Percentiles rank a stretch among this genome's conserved stretches.
phyloP scores from a whole-genome alignment of 2,797 vertebrate genomes.

The Potorous gilbertii region DNA sequence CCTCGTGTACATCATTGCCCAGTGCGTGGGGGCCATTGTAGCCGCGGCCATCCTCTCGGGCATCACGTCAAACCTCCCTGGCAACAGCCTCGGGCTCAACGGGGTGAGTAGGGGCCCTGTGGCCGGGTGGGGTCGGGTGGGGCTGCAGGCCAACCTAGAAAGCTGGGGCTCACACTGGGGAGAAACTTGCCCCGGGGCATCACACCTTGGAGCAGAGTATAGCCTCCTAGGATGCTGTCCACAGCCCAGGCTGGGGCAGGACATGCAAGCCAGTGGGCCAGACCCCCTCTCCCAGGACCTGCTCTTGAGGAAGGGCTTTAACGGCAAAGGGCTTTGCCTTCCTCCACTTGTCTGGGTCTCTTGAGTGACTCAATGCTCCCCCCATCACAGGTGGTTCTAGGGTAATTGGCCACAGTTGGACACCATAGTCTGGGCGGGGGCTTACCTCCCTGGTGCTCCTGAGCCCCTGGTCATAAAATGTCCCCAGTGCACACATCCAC shows the following conservation, averaged over 20 bases:
- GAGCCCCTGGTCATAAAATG: not conserved
- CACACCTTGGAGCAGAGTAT: not conserved
- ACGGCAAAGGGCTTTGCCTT: not conserved
- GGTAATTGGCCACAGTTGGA: not conserved
- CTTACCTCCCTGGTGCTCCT: not conserved
- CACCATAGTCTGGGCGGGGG: not conserved
- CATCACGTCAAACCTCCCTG: conserved; percentile 83
- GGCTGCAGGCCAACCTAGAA: not conserved
- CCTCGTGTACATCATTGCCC: conserved; percentile 92
- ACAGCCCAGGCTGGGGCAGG: not conserved
- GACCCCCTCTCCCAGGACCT: conserved; percentile 23
- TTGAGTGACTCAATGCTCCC: not conserved
- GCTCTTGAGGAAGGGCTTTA: not conserved
- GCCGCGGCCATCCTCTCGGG: conserved; percentile 93
- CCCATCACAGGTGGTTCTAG: not conserved
- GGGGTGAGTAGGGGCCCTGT: conserved; percentile 76
- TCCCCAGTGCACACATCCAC: not conserved
- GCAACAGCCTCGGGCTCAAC: conserved; percentile 78
- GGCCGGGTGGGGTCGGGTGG: rapidly evolving
- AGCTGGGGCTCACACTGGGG: conserved; percentile 22
- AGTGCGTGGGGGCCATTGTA: conserved; percentile 94
- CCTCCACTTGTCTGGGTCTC: not conserved
- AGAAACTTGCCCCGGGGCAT: not conserved
- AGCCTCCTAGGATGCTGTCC: not conserved
- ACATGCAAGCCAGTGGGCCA: not conserved